These are phyloP conservation scores for Aurelia coerulea DNA, from an alignment of 30 jellyfish, hydroid and myxozoan species.

Conservation along the genomic window DNA sequence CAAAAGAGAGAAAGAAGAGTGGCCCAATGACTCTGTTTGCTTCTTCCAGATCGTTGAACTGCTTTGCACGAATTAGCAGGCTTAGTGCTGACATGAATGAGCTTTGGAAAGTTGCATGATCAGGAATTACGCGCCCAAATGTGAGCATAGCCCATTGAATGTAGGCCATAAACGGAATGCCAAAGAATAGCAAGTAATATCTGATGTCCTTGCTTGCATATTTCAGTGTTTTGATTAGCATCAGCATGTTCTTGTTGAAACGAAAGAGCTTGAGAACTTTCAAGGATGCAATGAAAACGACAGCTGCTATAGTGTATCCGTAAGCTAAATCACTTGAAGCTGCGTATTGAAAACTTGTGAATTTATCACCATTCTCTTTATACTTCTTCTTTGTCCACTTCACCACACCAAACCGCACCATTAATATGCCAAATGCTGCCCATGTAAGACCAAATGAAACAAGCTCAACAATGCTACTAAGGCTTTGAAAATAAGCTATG, in stretches of 20 bases:
- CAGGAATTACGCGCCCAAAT: constrained; percentile 25
- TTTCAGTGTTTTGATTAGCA: constrained; percentile 44
- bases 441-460: constrained; percentile 36
- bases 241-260: constrained; percentile 68
- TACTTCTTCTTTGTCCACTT: constrained; percentile 52
- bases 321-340: constrained; percentile 73
- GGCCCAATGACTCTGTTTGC: constrained; percentile 76
- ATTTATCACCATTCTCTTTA: constrained; percentile 29
- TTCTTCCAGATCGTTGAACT: constrained; percentile 8
- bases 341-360: constrained; percentile 73
- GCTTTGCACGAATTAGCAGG: constrained; percentile 65
- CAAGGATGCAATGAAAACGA: constrained; percentile 51
- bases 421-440: constrained; percentile 63
- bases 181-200: constrained; percentile 40
- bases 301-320: constrained; percentile 64
- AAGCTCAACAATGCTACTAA: constrained; percentile 67
- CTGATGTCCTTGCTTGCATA: constrained; percentile 43
- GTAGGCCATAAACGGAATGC: constrained; percentile 45
- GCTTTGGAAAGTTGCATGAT: constrained; percentile 37
- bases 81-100: constrained; percentile 59
- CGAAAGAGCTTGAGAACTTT: constrained; percentile 77
- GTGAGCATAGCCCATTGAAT: constrained; percentile 54
- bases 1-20: constrained; percentile 50
- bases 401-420: constrained; percentile 74
- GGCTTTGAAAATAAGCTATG: constrained; percentile 34